Conservation (phyloP, 64 coral and sea anemone species). For the Actinia equina region DNA sequence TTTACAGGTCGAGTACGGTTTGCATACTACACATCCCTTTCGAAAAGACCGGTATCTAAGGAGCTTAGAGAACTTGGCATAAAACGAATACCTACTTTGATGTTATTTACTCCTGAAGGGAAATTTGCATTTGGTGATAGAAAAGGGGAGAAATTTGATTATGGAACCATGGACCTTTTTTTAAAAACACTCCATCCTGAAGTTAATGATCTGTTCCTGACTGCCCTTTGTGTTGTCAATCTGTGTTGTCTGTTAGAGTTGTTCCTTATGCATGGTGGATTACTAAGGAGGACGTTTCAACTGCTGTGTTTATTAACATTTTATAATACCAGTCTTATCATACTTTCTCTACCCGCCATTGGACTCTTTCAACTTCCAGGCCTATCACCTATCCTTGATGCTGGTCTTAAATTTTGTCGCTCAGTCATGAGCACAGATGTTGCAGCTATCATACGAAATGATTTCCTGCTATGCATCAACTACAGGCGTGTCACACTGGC, state of each 20-base stretch:
- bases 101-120: conserved; percentile 86
- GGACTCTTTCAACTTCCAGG: conserved; percentile 68
- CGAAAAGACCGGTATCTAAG: conserved; percentile 5
- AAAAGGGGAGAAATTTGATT: conserved; percentile 76
- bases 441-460: conserved; percentile 59
- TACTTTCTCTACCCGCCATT: conserved; percentile 71
- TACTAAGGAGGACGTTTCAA: conserved; percentile 76
- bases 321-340: conserved; percentile 86
- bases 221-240: conserved; percentile 66
- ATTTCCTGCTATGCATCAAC: conserved; percentile 42
- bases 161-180: conserved; percentile 63
- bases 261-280: conserved; percentile 85
- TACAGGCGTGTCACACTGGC: conserved; percentile 34
- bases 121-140: conserved; percentile 70
- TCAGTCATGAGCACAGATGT: conserved; percentile 81
- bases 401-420: conserved; percentile 63
- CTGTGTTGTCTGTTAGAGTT: conserved; percentile 68
- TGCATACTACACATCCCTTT: conserved; percentile 61
- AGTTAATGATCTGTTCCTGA: conserved; percentile 88
- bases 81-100: conserved; percentile 54
- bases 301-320: conserved; percentile 72
- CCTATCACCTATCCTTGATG: conserved; percentile 50
- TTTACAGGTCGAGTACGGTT: conserved; percentile 93
- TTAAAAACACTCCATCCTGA: conserved; percentile 93
- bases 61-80: conserved; percentile 38